Percentiles rank a stretch among this genome's conserved stretches.
phyloP scores from a whole-genome alignment of 2,113 vertebrate genomes.

The Hippopotamus amphibius region DNA sequence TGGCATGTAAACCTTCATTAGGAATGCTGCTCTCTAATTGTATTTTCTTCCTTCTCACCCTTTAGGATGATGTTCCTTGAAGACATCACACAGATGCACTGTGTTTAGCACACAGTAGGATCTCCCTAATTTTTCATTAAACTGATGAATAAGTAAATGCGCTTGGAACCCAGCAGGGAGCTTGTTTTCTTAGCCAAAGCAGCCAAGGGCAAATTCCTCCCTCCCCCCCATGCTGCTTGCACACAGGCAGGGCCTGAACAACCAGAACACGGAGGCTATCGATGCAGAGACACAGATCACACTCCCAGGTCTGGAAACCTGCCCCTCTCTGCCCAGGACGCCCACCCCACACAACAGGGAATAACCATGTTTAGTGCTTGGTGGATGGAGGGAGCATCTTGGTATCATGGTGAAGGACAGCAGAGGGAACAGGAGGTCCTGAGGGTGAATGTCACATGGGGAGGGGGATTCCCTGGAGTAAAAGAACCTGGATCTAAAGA shows the following conservation, averaged over 20 bases:
- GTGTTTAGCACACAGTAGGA: too few species aligned
- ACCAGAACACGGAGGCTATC: rapidly evolving
- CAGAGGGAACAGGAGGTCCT: neutral
- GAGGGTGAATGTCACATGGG: neutral
- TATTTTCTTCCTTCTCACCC: neutral
- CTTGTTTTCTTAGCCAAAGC: neutral
- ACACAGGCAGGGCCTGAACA: rapidly evolving
- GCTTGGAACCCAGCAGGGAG: neutral
- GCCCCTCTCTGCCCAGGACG: rapidly evolving
- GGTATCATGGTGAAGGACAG: neutral
- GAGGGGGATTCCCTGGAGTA: neutral
- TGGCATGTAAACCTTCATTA: neutral
- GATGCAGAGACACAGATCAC: neutral
- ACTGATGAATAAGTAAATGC: neutral
- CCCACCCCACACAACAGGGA: rapidly evolving
- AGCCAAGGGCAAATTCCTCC: neutral
- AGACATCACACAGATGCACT: rapidly evolving
- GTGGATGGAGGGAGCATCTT: neutral
- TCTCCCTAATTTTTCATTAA: neutral
- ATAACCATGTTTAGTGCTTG: neutral
- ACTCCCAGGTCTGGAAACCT: rapidly evolving
- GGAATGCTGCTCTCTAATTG: neutral
- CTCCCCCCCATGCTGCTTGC: neutral
- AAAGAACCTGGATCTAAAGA: neutral
- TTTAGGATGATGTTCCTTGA: rapidly evolving